A percentile compares a stretch with the other conserved stretches of the same genome.
Conservation (phyloP, 1,140 invertebrate genomes). For the Diabrotica undecimpunctata region DNA sequence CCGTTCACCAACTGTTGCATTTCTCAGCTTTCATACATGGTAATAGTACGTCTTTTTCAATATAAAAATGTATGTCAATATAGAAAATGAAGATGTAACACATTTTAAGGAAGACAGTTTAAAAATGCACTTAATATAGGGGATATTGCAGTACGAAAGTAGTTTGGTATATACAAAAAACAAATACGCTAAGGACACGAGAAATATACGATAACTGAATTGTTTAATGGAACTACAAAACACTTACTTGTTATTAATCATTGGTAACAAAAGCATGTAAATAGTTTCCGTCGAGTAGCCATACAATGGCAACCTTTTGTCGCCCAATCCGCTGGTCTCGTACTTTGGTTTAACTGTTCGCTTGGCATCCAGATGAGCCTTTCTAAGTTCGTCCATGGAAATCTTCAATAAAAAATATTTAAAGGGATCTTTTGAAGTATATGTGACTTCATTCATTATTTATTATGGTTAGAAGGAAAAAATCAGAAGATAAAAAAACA, state of each 20-base stretch:
- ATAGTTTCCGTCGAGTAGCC: conserved; percentile 95
- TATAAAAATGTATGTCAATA: no score
- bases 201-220: no score
- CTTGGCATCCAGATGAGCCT: conserved; percentile 49
- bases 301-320: conserved; percentile 85
- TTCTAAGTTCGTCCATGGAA: conserved; percentile 63
- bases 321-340: conserved; percentile 60
- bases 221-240: not conserved
- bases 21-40: no score
- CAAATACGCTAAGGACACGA: no score
- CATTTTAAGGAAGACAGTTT: no score
- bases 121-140: no score
- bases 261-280: conserved; percentile 88
- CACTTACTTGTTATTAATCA: conserved; percentile 92
- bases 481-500: conserved; percentile 4
- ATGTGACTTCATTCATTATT: no score
- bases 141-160: no score
- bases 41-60: no score
- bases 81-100: no score
- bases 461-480: not conserved
- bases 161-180: no score
- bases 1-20: no score
- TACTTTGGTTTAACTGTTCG: conserved; percentile 50
- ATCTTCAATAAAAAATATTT: conserved; percentile 51
- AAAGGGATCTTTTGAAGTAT: not conserved